Evolutionary conservation across 2,797 vertebrate genomes (phyloP).

Genomic region (Octomys mimax): DNA sequence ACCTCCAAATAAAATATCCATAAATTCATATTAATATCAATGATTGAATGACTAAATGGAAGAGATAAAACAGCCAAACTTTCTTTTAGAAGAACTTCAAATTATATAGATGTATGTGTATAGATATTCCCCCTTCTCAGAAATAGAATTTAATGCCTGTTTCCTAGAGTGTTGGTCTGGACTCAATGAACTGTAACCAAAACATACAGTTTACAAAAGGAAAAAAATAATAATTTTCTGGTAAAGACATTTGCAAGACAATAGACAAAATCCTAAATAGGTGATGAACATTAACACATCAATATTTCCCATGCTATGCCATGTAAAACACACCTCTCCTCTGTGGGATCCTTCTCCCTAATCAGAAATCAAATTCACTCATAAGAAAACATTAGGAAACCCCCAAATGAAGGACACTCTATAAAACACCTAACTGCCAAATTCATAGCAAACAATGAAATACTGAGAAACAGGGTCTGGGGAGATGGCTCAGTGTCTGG

Average conservation of each 20-base stretch:
- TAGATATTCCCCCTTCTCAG: background rate
- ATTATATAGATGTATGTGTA: background rate
- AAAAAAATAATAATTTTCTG: background rate
- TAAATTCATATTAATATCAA: background rate
- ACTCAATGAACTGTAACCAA: background rate
- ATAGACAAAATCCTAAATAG: background rate
- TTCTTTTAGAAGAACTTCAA: background rate
- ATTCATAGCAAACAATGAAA: background rate
- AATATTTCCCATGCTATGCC: background rate
- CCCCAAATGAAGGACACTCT: background rate
- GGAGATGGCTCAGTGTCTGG: too few species aligned
- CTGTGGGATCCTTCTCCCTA: background rate
- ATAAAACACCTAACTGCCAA: background rate
- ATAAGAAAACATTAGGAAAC: background rate
- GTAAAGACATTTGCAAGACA: background rate
- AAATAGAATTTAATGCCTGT: background rate
- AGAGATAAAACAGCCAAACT: background rate
- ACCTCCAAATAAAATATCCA: constrained; percentile 1
- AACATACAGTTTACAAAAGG: background rate
- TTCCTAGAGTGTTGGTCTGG: background rate
- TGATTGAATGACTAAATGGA: background rate
- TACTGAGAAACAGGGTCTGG: too few species aligned
- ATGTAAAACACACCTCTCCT: background rate
- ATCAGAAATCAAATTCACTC: background rate
- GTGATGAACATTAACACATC: background rate